Evolutionary conservation across 2,888 invertebrate genomes (phyloP), one percentile per base, ranked within the genome.

Genomic region (Patella depressa): DNA sequence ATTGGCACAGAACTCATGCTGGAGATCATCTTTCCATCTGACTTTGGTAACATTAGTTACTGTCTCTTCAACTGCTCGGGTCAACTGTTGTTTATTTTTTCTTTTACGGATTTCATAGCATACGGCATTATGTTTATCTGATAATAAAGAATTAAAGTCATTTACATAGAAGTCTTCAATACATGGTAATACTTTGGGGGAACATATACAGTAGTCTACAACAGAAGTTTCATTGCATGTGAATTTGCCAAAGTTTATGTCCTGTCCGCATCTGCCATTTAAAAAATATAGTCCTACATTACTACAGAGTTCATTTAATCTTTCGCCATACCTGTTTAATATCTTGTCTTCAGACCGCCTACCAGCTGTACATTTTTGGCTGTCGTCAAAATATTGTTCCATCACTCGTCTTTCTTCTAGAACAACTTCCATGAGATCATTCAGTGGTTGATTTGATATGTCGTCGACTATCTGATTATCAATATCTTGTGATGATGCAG

Each of bases 71-170:
- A 34, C 34, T 34, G 34, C 34, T 34, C 34, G 4, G 0, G 34
- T 34, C 7, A 34, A 34, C 34, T 34, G 34, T 34, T 34, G 34
- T 34, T 34, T 34, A 34, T 34, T 34, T 34, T 34, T 5, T 5
- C 34, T 4, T 5, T 34, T 34, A 34, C 34, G 34, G 34, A 34
- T 34, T 34, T 34, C 34, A 34, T 5, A 34, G 34, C 34, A 65
- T 3, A 65, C 24, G 11, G 65, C 19, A 65, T 19, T 65, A 24
- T 65, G 65, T 65, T 65, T 19, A 65, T 65, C 19, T 5, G 65
- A 65, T 11, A 65, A 24, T 65, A 65, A n/a, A 19, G n/a, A 14
- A 24, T 65, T 65, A 65, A 65, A 65, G n/a, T 65, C 65, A 65
- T 24, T 19, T 12, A 65, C 19, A 19, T n/a, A 65, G 3, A 65